Base-by-base conservation (phyloP, 2,113 vertebrate species). In the Tenebrosternarchus preto region DNA sequence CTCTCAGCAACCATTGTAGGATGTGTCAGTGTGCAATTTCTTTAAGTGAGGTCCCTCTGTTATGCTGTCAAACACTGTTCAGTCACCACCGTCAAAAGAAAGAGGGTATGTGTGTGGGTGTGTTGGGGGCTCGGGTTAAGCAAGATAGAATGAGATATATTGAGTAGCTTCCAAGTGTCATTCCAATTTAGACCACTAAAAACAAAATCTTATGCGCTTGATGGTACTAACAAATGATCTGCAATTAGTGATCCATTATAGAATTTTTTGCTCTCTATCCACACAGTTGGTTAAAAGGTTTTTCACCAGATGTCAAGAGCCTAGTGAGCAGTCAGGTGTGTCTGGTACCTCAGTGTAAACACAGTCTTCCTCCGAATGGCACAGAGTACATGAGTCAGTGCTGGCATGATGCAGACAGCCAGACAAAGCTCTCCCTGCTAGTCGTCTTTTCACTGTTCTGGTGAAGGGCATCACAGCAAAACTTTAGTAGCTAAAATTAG, bases 1-100 rank as follows among this genome's bases (percentile, higher is more conserved):
- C 56, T 77, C 74, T 77, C 80, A 57, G 78, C 70, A 80, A 80
- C 71, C 50, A 16, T 68, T 70, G 77, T 71, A 53, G 74, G 82
- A 76, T 76, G 82, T 72, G 73, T 80, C 82, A 76, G 73, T 53
- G 20, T 63, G 50, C 53, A n/a, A 22, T 75, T 76, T 80, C 73
- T 64, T 72, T 76, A 64, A 76, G 33, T 72, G 73, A 83, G 57
- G 11, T 25, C 68, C 60, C 7, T 80, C 17, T 56, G 29, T 36
- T 75, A 50, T 33, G 55, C 19, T 70, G 56, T 76, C 46, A 76
- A 63, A 70, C 64, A 53, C 19, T 27, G 22, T 33, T 66, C 63
- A 36, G 27, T 78, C 22, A 25, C 2, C 56, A 56, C 29, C 64
- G 27, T 4, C 9, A 33, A 20, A n/a, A 68, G 16, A 17, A 25